phyloP scores from a whole-genome alignment of 2,888 invertebrate species.

The Leucozona laternaria region DNA sequence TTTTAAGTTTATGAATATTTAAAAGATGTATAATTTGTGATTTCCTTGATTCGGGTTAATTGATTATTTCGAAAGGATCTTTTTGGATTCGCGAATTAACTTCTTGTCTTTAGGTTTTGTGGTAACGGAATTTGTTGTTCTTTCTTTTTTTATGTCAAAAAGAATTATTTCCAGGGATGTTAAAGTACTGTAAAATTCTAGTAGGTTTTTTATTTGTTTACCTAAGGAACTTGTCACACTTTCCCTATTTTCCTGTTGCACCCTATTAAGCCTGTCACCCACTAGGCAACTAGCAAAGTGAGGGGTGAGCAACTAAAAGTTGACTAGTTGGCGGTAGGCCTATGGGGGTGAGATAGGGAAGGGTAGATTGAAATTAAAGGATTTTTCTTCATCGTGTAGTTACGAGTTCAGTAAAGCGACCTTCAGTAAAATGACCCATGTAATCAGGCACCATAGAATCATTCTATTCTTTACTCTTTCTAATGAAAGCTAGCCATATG shows the following conservation, averaged over 20 bases:
- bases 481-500: no score
- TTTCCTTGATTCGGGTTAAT: background rate
- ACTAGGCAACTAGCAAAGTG: no score
- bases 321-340: no score
- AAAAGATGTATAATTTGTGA: background rate
- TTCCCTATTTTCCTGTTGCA: background rate
- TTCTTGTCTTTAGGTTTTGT: slow-evolving; percentile 36
- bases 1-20: background rate
- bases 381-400: no score
- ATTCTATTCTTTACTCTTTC: no score
- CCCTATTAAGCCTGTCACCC: no score
- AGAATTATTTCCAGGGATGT: slow-evolving; percentile 3
- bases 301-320: no score
- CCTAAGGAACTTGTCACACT: background rate
- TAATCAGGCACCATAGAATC: no score
- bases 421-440: no score
- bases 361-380: no score
- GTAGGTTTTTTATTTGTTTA: background rate
- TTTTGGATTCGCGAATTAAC: background rate
- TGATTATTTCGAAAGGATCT: slow-evolving; percentile 19
- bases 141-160: slow-evolving; percentile 26
- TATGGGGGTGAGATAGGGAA: no score
- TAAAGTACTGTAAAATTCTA: background rate
- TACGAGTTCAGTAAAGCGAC: no score
- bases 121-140: slow-evolving; percentile 56